Base-by-base conservation (phyloP, 2,113 vertebrate species). In the Microcebus ravelobensis region DNA sequence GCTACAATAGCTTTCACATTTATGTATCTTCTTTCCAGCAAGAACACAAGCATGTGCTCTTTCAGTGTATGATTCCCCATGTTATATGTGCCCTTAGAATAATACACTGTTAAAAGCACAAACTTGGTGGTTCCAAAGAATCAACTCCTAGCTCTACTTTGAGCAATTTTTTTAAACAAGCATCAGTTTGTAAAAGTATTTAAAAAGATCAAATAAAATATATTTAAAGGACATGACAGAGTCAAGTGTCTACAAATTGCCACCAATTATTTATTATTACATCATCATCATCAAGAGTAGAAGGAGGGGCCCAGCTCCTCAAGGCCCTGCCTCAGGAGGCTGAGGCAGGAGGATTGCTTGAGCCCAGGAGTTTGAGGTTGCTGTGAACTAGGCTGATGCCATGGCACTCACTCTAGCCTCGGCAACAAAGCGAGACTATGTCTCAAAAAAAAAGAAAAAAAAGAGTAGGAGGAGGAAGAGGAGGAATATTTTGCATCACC, bases 171-270 rank as follows among this genome's bases (percentile, higher is more conserved):
- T 90, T 85, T 31, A 52, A 77, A 89, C 17, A 52, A 20, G 2
- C 29, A 17, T 87, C 52, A 87, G 13, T 93, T 97, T 96, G 14
- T 88, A 77, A 95, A 93, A 50, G 63, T 79, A 88, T 79, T 95
- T 93, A 67, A 77, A 90, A 77, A 18, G n/a, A 74, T 55, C 70
- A 79, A 70, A 86, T 34, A 67, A 95, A 77, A 91, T 70, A 63
- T 52, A 86, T 39, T 77, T 73, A 61, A 95, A 96, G 18, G 83
- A 91, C 5, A 94, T 1, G 91, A 27, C 31, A 81, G 34, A 71
- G 52, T 88, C 63, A 25, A 80, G 4, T 74, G 42, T 80, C 73
- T 42, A 91, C 21, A 96, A 82, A 95, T 90, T 81, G 70, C 55
- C 67, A 67, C 34, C 42, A 76, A 79, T 59, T 67, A 83, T 61